A percentile compares a stretch with the other conserved stretches of the same genome.
These are phyloP conservation scores for Epicampocera succincta DNA, from an alignment of 2,888 invertebrate species.

Conservation along the genomic window DNA sequence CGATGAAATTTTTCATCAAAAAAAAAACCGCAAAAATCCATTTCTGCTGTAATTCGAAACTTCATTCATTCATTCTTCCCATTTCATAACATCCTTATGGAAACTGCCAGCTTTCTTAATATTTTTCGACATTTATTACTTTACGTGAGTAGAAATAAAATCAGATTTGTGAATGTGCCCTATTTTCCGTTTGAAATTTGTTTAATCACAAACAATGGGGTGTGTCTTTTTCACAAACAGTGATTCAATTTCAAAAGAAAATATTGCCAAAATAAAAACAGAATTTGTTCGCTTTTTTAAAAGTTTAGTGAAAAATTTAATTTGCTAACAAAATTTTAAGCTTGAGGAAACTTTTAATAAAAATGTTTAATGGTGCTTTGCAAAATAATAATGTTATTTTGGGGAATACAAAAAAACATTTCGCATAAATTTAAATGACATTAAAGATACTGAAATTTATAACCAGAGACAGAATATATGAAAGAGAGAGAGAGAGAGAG, in stretches of 20 bases:
- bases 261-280: not conserved
- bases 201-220: constrained; percentile 25
- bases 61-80: not conserved
- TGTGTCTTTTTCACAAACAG: not conserved
- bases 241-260: not conserved
- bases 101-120: not conserved
- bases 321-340: not conserved
- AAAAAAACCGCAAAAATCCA: not conserved
- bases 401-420: constrained; percentile 20
- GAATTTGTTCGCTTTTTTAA: not conserved
- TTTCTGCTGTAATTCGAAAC: not conserved
- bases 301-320: constrained; percentile 3
- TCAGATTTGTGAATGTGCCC: constrained; percentile 35
- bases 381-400: constrained; percentile 12
- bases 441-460: constrained; percentile 10
- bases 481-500: not conserved
- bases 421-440: not conserved
- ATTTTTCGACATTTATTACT: constrained; percentile 34
- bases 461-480: too few relatives aligned
- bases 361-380: constrained; percentile 31
- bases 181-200: constrained; percentile 26
- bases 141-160: constrained; percentile 41
- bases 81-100: not conserved
- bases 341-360: not conserved
- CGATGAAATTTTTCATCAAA: too few relatives aligned